A percentile compares a stretch with the other conserved stretches of the same genome.
These are phyloP conservation scores for Sialis lutaria DNA, from an alignment of 2,888 invertebrate genomes.

Conservation along the genomic window DNA sequence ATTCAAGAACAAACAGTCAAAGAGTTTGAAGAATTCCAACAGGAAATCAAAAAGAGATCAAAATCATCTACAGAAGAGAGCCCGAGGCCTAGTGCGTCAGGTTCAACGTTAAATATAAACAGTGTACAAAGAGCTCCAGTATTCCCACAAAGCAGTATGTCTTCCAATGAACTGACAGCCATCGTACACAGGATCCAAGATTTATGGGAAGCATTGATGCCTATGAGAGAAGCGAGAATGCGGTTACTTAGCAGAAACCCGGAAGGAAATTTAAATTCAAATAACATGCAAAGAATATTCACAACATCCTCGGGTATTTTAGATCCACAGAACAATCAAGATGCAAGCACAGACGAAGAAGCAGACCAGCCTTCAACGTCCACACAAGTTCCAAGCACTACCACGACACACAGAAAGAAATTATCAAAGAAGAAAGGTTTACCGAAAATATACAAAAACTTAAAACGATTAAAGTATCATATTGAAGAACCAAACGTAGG, in stretches of 20 bases:
- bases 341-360: slow-evolving; percentile 10
- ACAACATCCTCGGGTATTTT: slow-evolving; percentile 3
- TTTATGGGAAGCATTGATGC: slow-evolving; percentile 49
- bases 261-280: slow-evolving; percentile 3
- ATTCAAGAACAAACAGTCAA: slow-evolving; percentile 49
- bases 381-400: slow-evolving; percentile 7
- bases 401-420: background rate
- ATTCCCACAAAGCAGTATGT: background rate
- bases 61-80: background rate
- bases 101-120: slow-evolving; percentile 15
- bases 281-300: slow-evolving; percentile 5
- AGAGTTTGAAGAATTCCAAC: slow-evolving; percentile 24
- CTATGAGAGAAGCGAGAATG: slow-evolving; percentile 41
- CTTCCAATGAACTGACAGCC: background rate
- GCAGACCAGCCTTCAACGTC: slow-evolving; percentile 5
- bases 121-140: slow-evolving; percentile 20
- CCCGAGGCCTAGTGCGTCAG: slow-evolving; percentile 7
- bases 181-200: slow-evolving; percentile 25
- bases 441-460: slow-evolving; percentile 46
- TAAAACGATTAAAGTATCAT: slow-evolving; percentile 64
- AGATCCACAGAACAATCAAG: slow-evolving; percentile 1
- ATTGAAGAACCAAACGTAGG: slow-evolving; percentile 77
- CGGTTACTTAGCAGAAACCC: slow-evolving; percentile 30
- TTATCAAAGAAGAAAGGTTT: slow-evolving; percentile 6
- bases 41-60: slow-evolving; percentile 11